Evolutionary conservation across 2,888 invertebrate species (phyloP).

Genomic region (Oxyscelio sp.): DNA sequence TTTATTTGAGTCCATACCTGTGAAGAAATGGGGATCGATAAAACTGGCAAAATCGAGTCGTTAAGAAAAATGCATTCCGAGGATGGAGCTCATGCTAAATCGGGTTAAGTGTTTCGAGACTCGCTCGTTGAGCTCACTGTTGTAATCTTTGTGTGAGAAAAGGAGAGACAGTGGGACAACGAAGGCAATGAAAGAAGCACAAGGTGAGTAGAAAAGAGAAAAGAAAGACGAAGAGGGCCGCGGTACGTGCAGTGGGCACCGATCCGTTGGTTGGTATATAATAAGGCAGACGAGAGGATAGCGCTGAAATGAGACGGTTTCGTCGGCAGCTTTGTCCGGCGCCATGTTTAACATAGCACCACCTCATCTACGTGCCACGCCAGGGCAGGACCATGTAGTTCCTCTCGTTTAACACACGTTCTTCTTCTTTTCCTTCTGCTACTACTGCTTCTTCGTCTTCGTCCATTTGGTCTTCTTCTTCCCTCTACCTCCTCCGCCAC

Average conservation of each 20-base stretch:
- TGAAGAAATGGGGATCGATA: conserved; percentile 67
- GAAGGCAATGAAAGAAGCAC: conserved; percentile 56
- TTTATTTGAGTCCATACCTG: conserved; percentile 58
- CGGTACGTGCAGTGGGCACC: conserved; percentile 77
- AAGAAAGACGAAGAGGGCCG: conserved; percentile 63
- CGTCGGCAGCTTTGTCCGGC: conserved; percentile 75
- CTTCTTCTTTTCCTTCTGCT: conserved; percentile 65
- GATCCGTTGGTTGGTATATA: conserved; percentile 76
- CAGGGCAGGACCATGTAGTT: conserved; percentile 68
- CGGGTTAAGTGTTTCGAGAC: conserved; percentile 74
- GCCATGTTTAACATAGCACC: conserved; percentile 87
- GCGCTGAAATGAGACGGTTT: conserved; percentile 85
- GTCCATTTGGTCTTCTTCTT: conserved; percentile 22
- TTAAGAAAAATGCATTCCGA: conserved; percentile 75
- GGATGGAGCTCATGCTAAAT: conserved; percentile 70
- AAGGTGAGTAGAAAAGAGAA: conserved; percentile 58
- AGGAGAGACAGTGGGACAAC: conserved; percentile 43
- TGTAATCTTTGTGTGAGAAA: conserved; percentile 67
- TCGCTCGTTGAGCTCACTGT: conserved; percentile 70
- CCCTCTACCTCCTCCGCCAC: conserved; percentile 36
- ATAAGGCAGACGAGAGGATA: conserved; percentile 81
- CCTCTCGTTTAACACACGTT: conserved; percentile 73
- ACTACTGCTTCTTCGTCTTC: conserved; percentile 40
- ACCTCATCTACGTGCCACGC: conserved; percentile 84
- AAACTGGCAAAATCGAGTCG: conserved; percentile 75